Conservation (phyloP, 2,797 vertebrate species). For the Aulostomus chinensis region DNA sequence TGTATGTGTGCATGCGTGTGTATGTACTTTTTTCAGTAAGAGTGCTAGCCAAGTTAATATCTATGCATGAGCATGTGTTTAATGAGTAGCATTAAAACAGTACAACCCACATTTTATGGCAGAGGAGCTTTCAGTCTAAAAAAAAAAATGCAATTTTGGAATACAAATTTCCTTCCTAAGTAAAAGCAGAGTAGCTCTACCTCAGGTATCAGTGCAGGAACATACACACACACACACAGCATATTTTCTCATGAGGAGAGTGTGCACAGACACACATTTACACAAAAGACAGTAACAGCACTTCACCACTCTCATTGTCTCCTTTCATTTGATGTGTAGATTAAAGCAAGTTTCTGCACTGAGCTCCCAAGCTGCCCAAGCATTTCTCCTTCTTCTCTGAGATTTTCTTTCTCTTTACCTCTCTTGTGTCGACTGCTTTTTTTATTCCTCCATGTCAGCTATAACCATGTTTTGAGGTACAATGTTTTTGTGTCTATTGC, state of each 20-base stretch:
- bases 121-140: too few relatives aligned
- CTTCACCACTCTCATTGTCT: conserved; percentile 63
- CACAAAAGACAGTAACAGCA: conserved; percentile 33
- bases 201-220: too few relatives aligned
- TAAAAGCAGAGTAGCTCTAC: too few relatives aligned
- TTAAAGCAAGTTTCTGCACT: conserved; percentile 60
- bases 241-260: too few relatives aligned
- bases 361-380: conserved; percentile 51
- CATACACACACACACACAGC: too few relatives aligned
- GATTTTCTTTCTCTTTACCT: too few relatives aligned
- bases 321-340: conserved; percentile 74
- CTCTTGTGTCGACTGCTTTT: conserved; percentile 4
- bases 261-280: too few relatives aligned
- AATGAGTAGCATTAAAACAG: conserved; percentile 7
- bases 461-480: neutral
- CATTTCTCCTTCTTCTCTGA: conserved; percentile 44
- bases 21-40: conserved; percentile 10
- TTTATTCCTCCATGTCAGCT: neutral
- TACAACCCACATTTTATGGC: too few relatives aligned
- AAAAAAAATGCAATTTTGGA: too few relatives aligned
- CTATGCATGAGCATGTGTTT: conserved; percentile 29
- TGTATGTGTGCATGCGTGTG: conserved; percentile 23
- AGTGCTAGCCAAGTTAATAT: conserved; percentile 27
- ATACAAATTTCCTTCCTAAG: too few relatives aligned
- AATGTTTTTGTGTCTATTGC: too few relatives aligned